Percentiles rank a stretch among this genome's conserved stretches.
Conservation (phyloP, 2,113 vertebrate genomes). For the Catharus fuscescens region DNA sequence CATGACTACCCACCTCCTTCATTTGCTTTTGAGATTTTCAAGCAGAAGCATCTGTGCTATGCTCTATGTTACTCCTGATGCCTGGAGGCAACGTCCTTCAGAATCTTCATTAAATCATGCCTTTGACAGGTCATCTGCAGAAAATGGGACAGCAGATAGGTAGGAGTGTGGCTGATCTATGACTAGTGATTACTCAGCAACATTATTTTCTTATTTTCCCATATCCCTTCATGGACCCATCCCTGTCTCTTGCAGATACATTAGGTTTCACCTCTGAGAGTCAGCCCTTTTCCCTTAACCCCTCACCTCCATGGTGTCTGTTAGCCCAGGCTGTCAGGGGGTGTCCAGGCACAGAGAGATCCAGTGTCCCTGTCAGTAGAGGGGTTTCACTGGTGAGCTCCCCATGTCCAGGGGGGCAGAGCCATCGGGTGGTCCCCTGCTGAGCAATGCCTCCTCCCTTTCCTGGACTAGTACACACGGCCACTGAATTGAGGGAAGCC, state of each 20-base stretch:
- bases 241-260: neutral
- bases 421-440: fast-evolving
- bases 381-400: neutral
- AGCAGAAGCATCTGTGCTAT: neutral
- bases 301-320: fast-evolving
- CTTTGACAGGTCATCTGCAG: neutral
- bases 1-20: neutral
- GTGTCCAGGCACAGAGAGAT: fast-evolving
- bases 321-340: neutral
- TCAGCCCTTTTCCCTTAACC: no score
- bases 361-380: fast-evolving
- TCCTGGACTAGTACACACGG: fast-evolving
- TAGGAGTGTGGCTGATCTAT: neutral
- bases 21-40: neutral
- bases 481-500: neutral
- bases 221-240: fast-evolving
- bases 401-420: fast-evolving
- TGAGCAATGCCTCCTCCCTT: neutral
- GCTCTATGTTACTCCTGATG: neutral
- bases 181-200: neutral
- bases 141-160: neutral
- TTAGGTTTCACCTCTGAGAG: neutral
- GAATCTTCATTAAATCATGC: conserved; percentile 21
- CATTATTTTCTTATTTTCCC: neutral
- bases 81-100: neutral